Conservation (phyloP, 2,113 vertebrate genomes). For the Gavia stellata region DNA sequence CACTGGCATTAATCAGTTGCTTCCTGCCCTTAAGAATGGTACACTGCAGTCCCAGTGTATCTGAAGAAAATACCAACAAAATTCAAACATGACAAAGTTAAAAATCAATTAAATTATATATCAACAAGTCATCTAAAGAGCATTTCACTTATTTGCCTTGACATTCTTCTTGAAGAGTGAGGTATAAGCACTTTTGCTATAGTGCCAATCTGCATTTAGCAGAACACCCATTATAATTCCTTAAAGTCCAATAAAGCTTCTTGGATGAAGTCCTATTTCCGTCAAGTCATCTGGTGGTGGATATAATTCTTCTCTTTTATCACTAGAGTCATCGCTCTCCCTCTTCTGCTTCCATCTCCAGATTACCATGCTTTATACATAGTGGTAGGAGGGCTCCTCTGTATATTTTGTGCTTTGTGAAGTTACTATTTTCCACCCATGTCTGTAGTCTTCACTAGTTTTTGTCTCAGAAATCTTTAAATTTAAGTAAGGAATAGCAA, state of each 20-base stretch:
- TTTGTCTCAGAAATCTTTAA: neutral
- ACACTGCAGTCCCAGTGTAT: neutral
- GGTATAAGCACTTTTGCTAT: neutral
- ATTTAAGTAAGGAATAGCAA: neutral
- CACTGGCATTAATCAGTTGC: neutral
- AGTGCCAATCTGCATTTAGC: neutral
- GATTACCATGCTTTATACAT: neutral
- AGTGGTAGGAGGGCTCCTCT: neutral
- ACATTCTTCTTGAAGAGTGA: neutral
- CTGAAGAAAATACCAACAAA: neutral
- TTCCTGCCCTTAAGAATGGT: neutral
- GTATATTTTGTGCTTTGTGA: neutral
- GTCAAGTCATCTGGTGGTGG: neutral
- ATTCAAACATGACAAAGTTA: neutral
- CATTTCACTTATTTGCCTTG: neutral
- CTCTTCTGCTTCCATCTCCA: neutral
- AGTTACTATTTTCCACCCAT: neutral
- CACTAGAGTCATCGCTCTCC: neutral
- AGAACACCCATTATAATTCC: neutral
- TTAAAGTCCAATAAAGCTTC: neutral
- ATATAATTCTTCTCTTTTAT: neutral
- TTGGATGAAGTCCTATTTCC: neutral
- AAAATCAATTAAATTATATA: conserved; percentile 34
- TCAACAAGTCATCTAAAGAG: neutral
- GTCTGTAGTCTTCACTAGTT: neutral